phyloP scores from a whole-genome alignment of 2,888 invertebrate species.

The Melikaiella ostensackeni region DNA sequence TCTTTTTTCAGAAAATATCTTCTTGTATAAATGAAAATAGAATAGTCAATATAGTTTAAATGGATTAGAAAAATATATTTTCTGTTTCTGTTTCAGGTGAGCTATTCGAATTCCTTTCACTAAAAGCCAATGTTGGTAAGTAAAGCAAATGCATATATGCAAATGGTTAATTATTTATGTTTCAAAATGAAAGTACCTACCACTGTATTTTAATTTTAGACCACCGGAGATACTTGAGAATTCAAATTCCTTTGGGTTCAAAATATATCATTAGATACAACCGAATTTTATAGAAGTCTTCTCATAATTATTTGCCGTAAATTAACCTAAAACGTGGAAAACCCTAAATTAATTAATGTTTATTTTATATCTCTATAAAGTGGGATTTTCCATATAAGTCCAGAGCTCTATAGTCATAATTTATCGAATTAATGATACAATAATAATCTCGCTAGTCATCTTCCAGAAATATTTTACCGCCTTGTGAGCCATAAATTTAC shows the following conservation, averaged over 20 bases:
- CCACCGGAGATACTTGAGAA: neutral
- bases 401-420: neutral
- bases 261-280: neutral
- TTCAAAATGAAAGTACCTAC: neutral
- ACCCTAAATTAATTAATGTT: too few species aligned
- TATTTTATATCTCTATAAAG: too few species aligned
- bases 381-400: too few species aligned
- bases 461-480: neutral
- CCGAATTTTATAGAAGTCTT: too few species aligned
- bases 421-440: neutral
- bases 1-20: too few species aligned
- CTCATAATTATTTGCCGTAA: too few species aligned
- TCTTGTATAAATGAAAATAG: too few species aligned
- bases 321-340: too few species aligned
- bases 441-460: neutral
- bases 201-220: neutral
- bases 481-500: constrained; percentile 15
- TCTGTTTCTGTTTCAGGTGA: constrained; percentile 18
- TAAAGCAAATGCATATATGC: neutral
- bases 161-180: neutral
- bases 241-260: too few species aligned
- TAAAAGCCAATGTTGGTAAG: neutral
- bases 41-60: too few species aligned
- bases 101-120: neutral
- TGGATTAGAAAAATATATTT: neutral